phyloP scores from a whole-genome alignment of 2,888 invertebrate species.

The Polymixis flavicincta region DNA sequence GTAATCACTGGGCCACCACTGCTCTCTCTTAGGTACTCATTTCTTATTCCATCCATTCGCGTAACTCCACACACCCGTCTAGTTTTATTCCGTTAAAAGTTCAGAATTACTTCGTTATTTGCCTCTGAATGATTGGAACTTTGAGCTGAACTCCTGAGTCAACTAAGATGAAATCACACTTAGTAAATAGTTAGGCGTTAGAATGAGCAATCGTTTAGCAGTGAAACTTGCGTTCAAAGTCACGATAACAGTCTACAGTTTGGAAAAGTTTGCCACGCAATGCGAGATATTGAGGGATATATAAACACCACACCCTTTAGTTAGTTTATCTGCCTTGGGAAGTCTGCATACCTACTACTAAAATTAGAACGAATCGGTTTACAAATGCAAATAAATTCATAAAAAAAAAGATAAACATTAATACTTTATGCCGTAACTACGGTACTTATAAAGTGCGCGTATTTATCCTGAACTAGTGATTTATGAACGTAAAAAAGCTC shows the following conservation, averaged over 20 bases:
- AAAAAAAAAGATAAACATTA: no score
- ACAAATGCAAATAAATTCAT: no score
- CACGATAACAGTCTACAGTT: not conserved
- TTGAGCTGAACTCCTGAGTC: not conserved
- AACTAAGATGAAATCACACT: not conserved
- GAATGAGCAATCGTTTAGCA: not conserved
- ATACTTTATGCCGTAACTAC: no score
- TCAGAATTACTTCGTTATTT: not conserved
- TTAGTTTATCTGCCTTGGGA: not conserved
- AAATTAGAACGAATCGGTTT: no score
- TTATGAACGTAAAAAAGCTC: no score
- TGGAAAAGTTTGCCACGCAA: not conserved
- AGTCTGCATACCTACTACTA: no score
- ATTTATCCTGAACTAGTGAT: no score
- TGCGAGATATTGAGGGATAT: not conserved
- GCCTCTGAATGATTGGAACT: not conserved
- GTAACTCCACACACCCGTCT: no score
- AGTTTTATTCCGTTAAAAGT: not conserved
- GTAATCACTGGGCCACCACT: no score
- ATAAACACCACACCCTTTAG: not conserved
- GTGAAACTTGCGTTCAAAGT: slow-evolving; percentile 6
- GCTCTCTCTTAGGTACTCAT: no score
- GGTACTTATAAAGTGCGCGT: no score
- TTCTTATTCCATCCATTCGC: no score
- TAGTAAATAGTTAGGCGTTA: not conserved